Percentiles rank a stretch among this genome's conserved stretches.
phyloP scores from a whole-genome alignment of 2,797 vertebrate genomes.

The Oryzias dopingdopingensis region DNA sequence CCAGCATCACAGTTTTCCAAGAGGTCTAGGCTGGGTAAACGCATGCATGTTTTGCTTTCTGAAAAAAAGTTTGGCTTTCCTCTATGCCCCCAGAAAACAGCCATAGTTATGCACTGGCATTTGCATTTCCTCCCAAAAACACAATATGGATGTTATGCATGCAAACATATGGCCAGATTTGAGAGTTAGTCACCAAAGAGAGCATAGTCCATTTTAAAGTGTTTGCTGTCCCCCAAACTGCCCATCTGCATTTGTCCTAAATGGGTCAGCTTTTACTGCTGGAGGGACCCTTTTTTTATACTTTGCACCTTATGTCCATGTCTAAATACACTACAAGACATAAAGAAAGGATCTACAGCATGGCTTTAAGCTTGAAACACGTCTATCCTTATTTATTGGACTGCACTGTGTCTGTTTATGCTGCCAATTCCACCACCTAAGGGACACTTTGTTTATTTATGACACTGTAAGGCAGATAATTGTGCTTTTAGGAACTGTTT shows the following conservation, averaged over 20 bases:
- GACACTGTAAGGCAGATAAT: too few relatives aligned
- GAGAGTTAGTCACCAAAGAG: constrained; percentile 47
- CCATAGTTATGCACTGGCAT: constrained; percentile 67
- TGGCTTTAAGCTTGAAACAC: constrained; percentile 18
- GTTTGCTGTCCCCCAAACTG: constrained; percentile 38
- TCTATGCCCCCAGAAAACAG: constrained; percentile 52
- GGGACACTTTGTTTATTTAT: neutral
- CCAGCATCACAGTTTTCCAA: constrained; percentile 64
- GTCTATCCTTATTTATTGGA: neutral
- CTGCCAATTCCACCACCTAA: neutral
- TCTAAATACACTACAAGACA: constrained; percentile 40
- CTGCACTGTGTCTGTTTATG: constrained; percentile 1
- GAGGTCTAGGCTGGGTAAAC: constrained; percentile 52
- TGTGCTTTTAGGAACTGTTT: too few relatives aligned
- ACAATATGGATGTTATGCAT: constrained; percentile 72
- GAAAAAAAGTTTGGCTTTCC: constrained; percentile 64
- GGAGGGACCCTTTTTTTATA: constrained; percentile 42
- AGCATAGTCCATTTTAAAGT: constrained; percentile 46
- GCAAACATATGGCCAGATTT: constrained; percentile 61
- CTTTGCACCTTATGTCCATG: constrained; percentile 48
- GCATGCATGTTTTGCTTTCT: constrained; percentile 62
- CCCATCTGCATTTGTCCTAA: constrained; percentile 49
- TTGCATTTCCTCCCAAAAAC: constrained; percentile 73
- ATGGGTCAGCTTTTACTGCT: constrained; percentile 55
- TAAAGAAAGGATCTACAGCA: constrained; percentile 21